Conservation (phyloP, 2,888 invertebrate genomes). For the Lasioglossum vierecki region DNA sequence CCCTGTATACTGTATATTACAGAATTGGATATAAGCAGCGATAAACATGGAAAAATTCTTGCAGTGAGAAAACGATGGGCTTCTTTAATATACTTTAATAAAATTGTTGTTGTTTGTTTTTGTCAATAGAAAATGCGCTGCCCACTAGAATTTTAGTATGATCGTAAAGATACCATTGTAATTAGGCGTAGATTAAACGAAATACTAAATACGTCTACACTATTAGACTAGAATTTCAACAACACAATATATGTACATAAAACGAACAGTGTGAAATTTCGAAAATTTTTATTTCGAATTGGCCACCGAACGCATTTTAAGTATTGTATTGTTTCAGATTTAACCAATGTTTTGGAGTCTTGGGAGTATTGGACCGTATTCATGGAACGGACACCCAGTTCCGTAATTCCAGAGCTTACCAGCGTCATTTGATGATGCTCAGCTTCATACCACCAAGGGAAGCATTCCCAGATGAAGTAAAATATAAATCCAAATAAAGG, state of each 20-base stretch:
- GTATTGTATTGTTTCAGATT: slow-evolving; percentile 86
- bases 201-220: background rate
- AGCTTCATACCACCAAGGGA: slow-evolving; percentile 88
- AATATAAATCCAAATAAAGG: slow-evolving; percentile 81
- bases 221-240: background rate
- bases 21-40: background rate
- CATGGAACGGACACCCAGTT: slow-evolving; percentile 93
- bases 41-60: background rate
- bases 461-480: slow-evolving; percentile 87
- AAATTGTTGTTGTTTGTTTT: background rate
- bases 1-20: background rate
- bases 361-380: slow-evolving; percentile 92
- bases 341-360: slow-evolving; percentile 92
- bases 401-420: slow-evolving; percentile 89
- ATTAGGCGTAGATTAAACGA: background rate
- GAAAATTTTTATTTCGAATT: background rate
- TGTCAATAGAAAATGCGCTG: background rate
- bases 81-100: background rate
- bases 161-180: background rate
- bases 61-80: background rate
- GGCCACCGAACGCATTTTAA: background rate
- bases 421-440: slow-evolving; percentile 90
- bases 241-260: background rate
- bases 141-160: background rate
- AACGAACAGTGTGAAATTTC: background rate